A percentile compares a stretch with the other conserved stretches of the same genome.
These are phyloP conservation scores for Spizella passerina DNA, from an alignment of 2,797 vertebrate species.

Conservation along the genomic window DNA sequence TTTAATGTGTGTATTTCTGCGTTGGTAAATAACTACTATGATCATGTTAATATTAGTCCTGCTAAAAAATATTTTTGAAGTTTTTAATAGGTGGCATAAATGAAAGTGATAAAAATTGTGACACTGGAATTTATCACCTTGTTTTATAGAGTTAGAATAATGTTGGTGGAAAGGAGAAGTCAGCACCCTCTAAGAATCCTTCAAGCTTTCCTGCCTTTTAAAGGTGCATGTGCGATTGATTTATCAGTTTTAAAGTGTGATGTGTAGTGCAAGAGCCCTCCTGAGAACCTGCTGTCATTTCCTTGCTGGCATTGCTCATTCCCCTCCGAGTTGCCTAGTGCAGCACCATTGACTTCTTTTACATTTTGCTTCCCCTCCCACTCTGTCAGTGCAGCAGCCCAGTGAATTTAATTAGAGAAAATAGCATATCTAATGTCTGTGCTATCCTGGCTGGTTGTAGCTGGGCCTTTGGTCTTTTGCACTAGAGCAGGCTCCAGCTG, in stretches of 20 bases:
- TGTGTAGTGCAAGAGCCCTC: constrained; percentile 40
- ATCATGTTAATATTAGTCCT: background rate
- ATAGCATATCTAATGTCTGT: background rate
- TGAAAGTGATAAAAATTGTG: background rate
- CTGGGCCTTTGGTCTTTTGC: constrained; percentile 44
- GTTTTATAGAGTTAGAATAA: constrained; percentile 45
- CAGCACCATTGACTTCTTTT: constrained; percentile 50
- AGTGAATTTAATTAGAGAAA: constrained; percentile 57
- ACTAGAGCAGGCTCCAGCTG: constrained; percentile 38
- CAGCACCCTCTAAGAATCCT: constrained; percentile 48
- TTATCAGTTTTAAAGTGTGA: constrained; percentile 40
- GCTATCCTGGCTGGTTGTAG: background rate
- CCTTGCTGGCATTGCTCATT: constrained; percentile 42
- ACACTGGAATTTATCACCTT: constrained; percentile 28
- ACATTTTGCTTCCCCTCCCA: constrained; percentile 27
- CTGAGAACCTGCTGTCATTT: constrained; percentile 48
- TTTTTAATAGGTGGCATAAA: background rate
- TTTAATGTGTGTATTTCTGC: background rate
- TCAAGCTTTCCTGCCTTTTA: constrained; percentile 21
- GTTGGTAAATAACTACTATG: background rate
- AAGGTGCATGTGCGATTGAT: background rate
- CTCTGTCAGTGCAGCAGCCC: constrained; percentile 40
- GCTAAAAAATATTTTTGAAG: background rate
- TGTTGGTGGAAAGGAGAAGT: constrained; percentile 51
- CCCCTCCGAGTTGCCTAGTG: constrained; percentile 16